Evolutionary conservation across 2,113 vertebrate species (phyloP).

Genomic region (Vicugna pacos): DNA sequence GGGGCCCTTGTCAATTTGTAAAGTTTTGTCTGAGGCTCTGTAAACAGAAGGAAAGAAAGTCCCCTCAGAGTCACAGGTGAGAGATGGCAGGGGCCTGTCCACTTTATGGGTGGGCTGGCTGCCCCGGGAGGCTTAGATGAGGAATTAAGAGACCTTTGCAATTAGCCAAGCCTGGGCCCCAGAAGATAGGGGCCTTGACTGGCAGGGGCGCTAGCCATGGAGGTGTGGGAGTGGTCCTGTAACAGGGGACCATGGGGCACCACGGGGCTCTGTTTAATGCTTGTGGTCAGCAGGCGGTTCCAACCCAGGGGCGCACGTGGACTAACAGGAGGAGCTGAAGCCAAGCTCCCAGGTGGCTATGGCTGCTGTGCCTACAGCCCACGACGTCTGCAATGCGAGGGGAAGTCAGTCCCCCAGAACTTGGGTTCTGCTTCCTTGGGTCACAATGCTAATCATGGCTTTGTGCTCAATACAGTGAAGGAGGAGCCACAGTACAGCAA

Average conservation of each 20-base stretch:
- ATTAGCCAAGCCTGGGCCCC: not conserved
- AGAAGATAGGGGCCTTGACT: not conserved
- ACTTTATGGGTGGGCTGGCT: not conserved
- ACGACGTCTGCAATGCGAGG: accelerated
- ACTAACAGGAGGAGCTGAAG: not conserved
- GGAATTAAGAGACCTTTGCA: not conserved
- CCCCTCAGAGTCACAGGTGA: not conserved
- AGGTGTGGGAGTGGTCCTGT: accelerated
- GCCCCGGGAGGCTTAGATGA: not conserved
- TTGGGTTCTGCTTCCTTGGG: not conserved
- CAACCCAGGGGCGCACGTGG: not conserved
- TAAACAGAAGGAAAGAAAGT: not conserved
- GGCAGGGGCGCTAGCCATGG: accelerated
- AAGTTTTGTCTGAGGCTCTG: not conserved
- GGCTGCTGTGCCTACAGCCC: not conserved
- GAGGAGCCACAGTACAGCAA: slow-evolving; percentile 90
- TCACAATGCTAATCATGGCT: slow-evolving; percentile 63
- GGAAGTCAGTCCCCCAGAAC: not conserved
- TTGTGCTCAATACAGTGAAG: slow-evolving; percentile 91
- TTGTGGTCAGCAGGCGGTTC: accelerated
- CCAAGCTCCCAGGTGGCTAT: no score
- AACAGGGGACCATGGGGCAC: accelerated
- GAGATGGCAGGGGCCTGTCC: not conserved
- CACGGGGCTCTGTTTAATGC: accelerated
- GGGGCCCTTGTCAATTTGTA: not conserved